Percentiles rank a stretch among this genome's conserved stretches.
Evolutionary conservation across 2,113 vertebrate species (phyloP).

Genomic region (Nematolebias whitei): DNA sequence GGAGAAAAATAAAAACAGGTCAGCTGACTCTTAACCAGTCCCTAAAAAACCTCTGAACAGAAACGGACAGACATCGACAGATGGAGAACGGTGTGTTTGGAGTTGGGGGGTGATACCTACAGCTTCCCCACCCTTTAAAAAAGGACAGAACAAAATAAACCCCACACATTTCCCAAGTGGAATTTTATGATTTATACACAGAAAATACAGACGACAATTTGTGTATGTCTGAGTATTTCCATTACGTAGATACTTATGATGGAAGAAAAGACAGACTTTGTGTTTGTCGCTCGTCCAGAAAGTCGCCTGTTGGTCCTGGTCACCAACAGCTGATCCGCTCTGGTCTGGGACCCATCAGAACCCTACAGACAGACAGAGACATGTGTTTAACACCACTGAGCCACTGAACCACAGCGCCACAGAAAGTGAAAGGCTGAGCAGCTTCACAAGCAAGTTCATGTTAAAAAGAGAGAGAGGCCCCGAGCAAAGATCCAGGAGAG

Average conservation of each 20-base stretch:
- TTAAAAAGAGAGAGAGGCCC: no score
- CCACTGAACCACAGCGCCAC: background rate
- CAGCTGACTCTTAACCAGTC: conserved; percentile 75
- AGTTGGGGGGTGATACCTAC: conserved; percentile 64
- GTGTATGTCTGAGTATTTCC: conserved; percentile 80
- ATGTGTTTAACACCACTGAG: background rate
- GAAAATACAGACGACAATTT: conserved; percentile 83
- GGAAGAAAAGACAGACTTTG: conserved; percentile 77
- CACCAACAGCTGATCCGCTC: conserved; percentile 85
- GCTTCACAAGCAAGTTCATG: no score
- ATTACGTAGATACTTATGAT: conserved; percentile 83
- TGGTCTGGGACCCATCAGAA: conserved; percentile 83
- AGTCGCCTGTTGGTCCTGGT: conserved; percentile 65
- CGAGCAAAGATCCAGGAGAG: no score
- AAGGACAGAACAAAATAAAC: conserved; percentile 23
- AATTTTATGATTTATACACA: conserved; percentile 84
- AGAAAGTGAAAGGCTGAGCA: background rate
- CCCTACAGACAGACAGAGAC: conserved; percentile 55
- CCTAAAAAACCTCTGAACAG: conserved; percentile 70
- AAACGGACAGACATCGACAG: conserved; percentile 40
- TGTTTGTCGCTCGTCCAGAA: conserved; percentile 69
- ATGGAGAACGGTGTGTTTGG: background rate
- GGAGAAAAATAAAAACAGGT: conserved; percentile 33
- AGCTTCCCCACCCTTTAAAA: conserved; percentile 75
- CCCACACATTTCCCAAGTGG: conserved; percentile 67